phyloP scores from a whole-genome alignment of 2,888 invertebrate genomes.

The Lissocephala sabroskyi region DNA sequence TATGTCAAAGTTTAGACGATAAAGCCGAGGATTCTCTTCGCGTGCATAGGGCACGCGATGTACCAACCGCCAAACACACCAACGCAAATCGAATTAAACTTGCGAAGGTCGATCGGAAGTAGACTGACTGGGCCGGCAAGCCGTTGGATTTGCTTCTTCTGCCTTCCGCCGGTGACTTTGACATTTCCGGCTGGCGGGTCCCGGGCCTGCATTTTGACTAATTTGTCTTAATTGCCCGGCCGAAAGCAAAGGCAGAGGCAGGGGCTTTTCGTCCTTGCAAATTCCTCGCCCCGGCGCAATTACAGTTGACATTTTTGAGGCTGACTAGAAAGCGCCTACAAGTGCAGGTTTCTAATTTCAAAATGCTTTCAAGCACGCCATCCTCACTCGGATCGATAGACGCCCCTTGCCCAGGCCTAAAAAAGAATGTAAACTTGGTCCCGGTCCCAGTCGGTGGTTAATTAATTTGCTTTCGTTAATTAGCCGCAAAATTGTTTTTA shows the following conservation, averaged over 20 bases:
- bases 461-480: conserved; percentile 26
- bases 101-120: no score
- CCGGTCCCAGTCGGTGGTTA: conserved; percentile 40
- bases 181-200: conserved; percentile 41
- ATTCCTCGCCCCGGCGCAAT: neutral
- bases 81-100: no score
- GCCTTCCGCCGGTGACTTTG: conserved; percentile 9
- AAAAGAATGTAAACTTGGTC: conserved; percentile 16
- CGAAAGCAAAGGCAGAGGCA: conserved; percentile 4
- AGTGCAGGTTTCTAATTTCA: conserved; percentile 15
- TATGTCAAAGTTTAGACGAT: conserved; percentile 65
- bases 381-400: conserved; percentile 26
- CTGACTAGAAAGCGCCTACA: conserved; percentile 20
- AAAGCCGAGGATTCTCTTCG: no score
- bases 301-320: conserved; percentile 43
- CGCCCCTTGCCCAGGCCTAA: conserved; percentile 26
- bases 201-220: conserved; percentile 20
- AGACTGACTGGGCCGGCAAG: no score
- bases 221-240: conserved; percentile 51
- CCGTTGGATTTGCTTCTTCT: neutral
- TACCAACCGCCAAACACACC: conserved; percentile 6
- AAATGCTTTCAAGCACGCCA: conserved; percentile 7
- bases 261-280: conserved; percentile 2
- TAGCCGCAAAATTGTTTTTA: conserved; percentile 2
- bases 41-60: conserved; percentile 61